Base-by-base conservation (phyloP, 2,797 vertebrate genomes). In the Carapus acus region DNA sequence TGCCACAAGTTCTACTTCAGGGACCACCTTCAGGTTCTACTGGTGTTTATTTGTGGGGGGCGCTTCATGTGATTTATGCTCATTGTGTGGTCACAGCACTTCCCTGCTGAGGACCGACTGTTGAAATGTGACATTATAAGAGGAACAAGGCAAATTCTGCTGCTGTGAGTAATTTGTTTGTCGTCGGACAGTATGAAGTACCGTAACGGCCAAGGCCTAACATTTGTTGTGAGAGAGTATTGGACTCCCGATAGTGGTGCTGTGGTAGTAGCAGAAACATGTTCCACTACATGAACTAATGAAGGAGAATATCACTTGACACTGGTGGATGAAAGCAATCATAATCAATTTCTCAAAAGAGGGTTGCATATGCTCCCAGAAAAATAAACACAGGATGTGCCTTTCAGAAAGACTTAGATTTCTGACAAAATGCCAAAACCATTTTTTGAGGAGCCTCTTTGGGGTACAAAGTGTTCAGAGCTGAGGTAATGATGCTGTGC, bases 1-100 rank as follows among this genome's bases (percentile, higher is more conserved):
- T 50, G 72, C 75, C 47, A 65, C 65, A 62, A 62, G 55, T 73
- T 60, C 49, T n/a, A n/a, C 47, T 43, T 27, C 60, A 43, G 58
- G 33, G 38, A 58, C 52, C 44, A 29, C 63, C 55, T 42, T 24
- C 24, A 27, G 20, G 49, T 49, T 47, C 67, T 54, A 54, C 18
- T 24, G 57, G 7, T 39, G 9, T n/a, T 55, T 52, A 67, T 50
- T 43, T 69, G 60, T 57, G 53, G 33, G 34, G 6, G 11, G 44
- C 46, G 59, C 48, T 24, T 54, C 24, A 21, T 53, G 49, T 49
- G 36, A 76, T 60, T 44, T 13, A n/a, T n/a, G n/a, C n/a, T n/a
- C n/a, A n/a, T 29, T 58, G 61, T 62, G 36, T 52, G 34, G 31
- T 33, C 1, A 22, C 29, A 49, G 43, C 39, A 69, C 53, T 55